Evolutionary conservation across 2,797 vertebrate species (phyloP).

Genomic region (Sphenodon punctatus): DNA sequence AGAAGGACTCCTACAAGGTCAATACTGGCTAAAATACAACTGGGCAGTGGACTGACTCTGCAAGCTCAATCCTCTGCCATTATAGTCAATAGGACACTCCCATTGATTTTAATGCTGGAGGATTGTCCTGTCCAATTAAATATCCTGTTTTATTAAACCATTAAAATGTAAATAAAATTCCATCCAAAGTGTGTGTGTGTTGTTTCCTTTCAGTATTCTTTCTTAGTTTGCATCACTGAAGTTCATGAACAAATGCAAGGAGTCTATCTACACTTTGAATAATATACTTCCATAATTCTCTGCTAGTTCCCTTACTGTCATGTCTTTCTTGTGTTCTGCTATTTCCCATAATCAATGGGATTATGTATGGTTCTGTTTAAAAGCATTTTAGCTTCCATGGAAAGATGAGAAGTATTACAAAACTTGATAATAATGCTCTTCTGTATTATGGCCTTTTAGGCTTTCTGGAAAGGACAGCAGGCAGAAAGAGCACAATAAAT

Average conservation of each 20-base stretch:
- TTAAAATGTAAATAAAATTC: slow-evolving; percentile 11
- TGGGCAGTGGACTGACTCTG: too few relatives aligned
- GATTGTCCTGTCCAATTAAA: slow-evolving; percentile 15
- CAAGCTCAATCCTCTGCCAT: too few relatives aligned
- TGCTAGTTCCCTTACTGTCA: not conserved
- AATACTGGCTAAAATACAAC: slow-evolving; percentile 27
- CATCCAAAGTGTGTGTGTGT: not conserved
- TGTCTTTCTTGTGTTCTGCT: not conserved
- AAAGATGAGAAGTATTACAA: not conserved
- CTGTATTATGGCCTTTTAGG: not conserved
- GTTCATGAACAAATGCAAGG: not conserved
- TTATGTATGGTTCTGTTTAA: not conserved
- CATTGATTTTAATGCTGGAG: too few relatives aligned
- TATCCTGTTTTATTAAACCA: slow-evolving; percentile 5
- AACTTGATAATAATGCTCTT: not conserved
- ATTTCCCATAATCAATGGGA: not conserved
- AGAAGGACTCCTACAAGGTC: slow-evolving; percentile 21
- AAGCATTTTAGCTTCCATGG: not conserved
- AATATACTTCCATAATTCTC: not conserved
- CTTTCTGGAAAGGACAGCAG: not conserved
- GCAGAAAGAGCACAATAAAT: not conserved
- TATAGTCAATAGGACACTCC: too few relatives aligned
- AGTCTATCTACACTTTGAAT: not conserved
- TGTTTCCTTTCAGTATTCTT: not conserved
- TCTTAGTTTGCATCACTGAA: not conserved